Conservation (phyloP, 2,888 invertebrate genomes). For the Apamea sordens region DNA sequence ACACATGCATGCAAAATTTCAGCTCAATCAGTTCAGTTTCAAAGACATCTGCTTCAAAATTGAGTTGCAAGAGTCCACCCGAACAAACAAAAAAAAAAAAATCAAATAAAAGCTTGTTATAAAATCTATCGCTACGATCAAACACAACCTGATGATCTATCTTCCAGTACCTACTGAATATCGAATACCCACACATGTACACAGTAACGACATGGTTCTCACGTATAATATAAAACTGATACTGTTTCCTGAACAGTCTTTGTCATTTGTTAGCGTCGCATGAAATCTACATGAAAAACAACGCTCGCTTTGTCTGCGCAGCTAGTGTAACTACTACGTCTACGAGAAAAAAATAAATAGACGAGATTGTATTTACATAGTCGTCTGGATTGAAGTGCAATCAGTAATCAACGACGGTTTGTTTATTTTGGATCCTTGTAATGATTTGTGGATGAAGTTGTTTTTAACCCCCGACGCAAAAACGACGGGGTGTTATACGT, state of each 20-base stretch:
- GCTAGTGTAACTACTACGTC: background rate
- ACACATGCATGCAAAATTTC: too few relatives aligned
- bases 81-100: too few relatives aligned
- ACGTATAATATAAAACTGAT: conserved; percentile 29
- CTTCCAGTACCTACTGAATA: background rate
- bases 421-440: background rate
- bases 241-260: conserved; percentile 20
- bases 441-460: background rate
- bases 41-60: too few relatives aligned
- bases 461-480: too few relatives aligned
- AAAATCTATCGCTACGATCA: background rate
- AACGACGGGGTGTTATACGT: too few relatives aligned
- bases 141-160: background rate
- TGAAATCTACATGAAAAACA: conserved; percentile 46
- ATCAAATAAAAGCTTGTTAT: too few relatives aligned
- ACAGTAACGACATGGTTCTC: conserved; percentile 21
- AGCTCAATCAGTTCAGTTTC: too few relatives aligned
- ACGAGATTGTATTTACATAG: background rate
- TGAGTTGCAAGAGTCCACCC: too few relatives aligned
- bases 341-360: background rate
- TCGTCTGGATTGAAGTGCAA: background rate
- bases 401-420: background rate
- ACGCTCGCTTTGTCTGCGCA: background rate
- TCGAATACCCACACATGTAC: background rate
- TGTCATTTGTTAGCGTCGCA: conserved; percentile 45